Evolutionary conservation across 2,113 vertebrate species (phyloP), one percentile per base, ranked within the genome.

Genomic region (Tetraodon nigroviridis): DNA sequence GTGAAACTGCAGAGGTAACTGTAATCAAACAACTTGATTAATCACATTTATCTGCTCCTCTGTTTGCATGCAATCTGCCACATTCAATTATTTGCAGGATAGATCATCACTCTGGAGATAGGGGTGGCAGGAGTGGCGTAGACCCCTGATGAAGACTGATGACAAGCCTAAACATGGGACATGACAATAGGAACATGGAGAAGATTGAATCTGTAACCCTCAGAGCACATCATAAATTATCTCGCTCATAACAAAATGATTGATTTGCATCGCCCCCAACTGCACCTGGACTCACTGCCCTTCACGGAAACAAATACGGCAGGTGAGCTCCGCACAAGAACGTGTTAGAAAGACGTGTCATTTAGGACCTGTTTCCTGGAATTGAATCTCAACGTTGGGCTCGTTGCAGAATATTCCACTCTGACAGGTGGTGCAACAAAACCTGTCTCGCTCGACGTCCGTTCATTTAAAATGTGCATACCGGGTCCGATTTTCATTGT

Each of bases 191-290:
- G 89, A 96, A 91, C 87, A 84, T 86, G 76, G 76, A 81, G 85
- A 85, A 95, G 93, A 97, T 95, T 94, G 91, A 92, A 94, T 94
- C 86, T 84, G 87, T 91, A 93, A 92, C 92, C 94, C 92, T 91
- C 87, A 86, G 90, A 92, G 90, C 91, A 91, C 93, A 91, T 94
- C 94, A 95, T 95, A 95, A 95, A 97, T 98, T 94, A 92, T 94
- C 93, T 90, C 88, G 91, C 87, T 88, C 90, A 89, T 88, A 92
- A 93, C 91, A 87, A 92, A 94, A 92, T 97, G 94, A 97, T 94
- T 94, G 94, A 97, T 94, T 94, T 93, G 90, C 92, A 90, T 89
- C 78, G 87, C 82, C 86, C 81, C 84, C 64, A 60, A 85, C 87
- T 86, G 74, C 93, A 92, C 83, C 91, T 90, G 92, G 90, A 92